These are phyloP conservation scores for Eulemur albifrons DNA, from an alignment of 2,797 vertebrate genomes.

Conservation along the genomic window DNA sequence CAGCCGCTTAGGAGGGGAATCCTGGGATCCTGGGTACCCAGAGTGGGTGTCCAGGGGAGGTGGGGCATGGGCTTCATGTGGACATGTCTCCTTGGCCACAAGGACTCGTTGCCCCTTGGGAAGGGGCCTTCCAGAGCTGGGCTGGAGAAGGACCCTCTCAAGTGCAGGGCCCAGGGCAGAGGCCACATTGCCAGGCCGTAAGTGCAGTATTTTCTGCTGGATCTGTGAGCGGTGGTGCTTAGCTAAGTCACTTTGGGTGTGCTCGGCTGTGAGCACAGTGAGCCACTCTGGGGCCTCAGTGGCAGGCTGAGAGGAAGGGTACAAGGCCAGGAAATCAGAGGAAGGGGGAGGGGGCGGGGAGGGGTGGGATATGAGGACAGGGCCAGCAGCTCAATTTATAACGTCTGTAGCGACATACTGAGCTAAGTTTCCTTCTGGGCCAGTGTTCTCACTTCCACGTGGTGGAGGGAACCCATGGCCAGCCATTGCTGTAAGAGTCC, in stretches of 20 bases:
- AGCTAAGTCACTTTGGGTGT: not conserved
- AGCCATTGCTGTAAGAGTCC: not conserved
- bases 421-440: not conserved
- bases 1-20: not conserved
- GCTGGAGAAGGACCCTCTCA: not conserved
- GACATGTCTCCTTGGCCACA: not conserved
- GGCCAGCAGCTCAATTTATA: not conserved
- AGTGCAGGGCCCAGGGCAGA: not conserved
- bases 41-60: not conserved
- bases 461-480: not conserved
- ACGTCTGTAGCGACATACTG: not conserved
- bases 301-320: not conserved
- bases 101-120: not conserved
- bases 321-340: not conserved
- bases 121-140: not conserved
- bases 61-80: rapidly evolving
- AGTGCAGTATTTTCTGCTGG: not conserved
- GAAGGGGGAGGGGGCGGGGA: too few relatives aligned
- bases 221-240: not conserved
- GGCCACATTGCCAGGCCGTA: not conserved
- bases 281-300: not conserved
- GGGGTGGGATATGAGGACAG: not conserved
- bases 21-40: not conserved
- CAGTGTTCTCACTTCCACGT: not conserved
- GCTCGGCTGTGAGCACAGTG: not conserved